A percentile compares a stretch with the other conserved stretches of the same genome.
These are phyloP conservation scores for Chymomyza costata DNA, from an alignment of 1,140 invertebrate species.

Conservation along the genomic window DNA sequence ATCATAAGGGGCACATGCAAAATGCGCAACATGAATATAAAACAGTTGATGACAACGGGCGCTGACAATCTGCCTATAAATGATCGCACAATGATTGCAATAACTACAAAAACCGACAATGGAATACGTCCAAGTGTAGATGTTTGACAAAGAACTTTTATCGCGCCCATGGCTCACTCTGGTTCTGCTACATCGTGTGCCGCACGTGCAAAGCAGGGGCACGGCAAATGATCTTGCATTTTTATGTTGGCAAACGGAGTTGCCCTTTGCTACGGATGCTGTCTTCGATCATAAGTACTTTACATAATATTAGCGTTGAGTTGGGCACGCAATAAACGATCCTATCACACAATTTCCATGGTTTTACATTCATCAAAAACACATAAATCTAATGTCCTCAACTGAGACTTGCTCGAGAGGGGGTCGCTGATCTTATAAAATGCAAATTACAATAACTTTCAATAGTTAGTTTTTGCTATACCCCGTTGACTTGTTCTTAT, in stretches of 20 bases:
- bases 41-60: conserved; percentile 16
- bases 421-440: conserved; percentile 39
- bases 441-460: conserved; percentile 71
- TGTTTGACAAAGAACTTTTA: conserved; percentile 15
- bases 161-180: conserved; percentile 2
- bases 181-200: too few relatives aligned
- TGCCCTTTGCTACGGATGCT: background rate
- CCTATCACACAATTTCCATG: conserved; percentile 45
- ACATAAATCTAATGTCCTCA: conserved; percentile 62
- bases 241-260: background rate
- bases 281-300: conserved; percentile 57
- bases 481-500: conserved; percentile 31
- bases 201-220: conserved; percentile 54
- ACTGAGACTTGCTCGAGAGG: conserved; percentile 22
- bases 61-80: conserved; percentile 23
- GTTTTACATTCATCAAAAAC: conserved; percentile 55
- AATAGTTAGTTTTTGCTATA: conserved; percentile 41
- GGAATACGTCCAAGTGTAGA: too few relatives aligned
- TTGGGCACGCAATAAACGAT: conserved; percentile 24
- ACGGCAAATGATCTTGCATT: conserved; percentile 39
- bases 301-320: conserved; percentile 48
- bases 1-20: too few relatives aligned
- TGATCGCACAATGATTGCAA: conserved; percentile 39
- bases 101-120: conserved; percentile 18
- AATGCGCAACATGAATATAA: conserved; percentile 45